These are phyloP conservation scores for Trachythela sp. DNA, from an alignment of 64 coral and sea anemone species.

Conservation along the genomic window DNA sequence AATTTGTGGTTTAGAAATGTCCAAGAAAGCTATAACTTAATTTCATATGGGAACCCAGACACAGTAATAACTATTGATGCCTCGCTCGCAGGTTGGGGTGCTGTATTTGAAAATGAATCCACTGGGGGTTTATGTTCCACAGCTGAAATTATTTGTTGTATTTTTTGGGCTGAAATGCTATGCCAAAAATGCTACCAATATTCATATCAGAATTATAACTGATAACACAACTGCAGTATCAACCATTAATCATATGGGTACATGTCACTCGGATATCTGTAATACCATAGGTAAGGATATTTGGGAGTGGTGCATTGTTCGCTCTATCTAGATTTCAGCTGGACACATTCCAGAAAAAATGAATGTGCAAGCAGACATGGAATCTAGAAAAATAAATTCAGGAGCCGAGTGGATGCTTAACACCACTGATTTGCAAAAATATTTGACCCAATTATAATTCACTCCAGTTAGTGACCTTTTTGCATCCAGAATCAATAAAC, in stretches of 20 bases:
- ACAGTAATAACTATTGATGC: background rate
- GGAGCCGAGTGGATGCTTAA: background rate
- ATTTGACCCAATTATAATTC: background rate
- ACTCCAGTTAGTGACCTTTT: background rate
- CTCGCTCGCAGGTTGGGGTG: background rate
- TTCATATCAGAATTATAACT: background rate
- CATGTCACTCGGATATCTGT: background rate
- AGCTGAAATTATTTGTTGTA: background rate
- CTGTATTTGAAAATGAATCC: background rate
- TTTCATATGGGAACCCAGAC: background rate
- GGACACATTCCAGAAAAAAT: constrained; percentile 5
- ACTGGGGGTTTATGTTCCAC: background rate
- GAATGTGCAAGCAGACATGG: background rate
- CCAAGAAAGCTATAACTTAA: background rate
- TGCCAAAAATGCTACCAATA: background rate
- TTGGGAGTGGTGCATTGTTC: background rate
- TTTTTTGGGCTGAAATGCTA: background rate
- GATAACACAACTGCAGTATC: constrained; percentile 9
- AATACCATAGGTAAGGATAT: background rate
- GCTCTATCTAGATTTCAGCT: background rate
- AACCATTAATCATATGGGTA: background rate
- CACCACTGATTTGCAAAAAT: background rate
- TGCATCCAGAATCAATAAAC: background rate
- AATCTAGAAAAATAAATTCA: background rate
- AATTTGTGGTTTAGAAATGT: background rate